Base-by-base conservation (phyloP, 2,888 invertebrate genomes). In the Flexamia atlantica region DNA sequence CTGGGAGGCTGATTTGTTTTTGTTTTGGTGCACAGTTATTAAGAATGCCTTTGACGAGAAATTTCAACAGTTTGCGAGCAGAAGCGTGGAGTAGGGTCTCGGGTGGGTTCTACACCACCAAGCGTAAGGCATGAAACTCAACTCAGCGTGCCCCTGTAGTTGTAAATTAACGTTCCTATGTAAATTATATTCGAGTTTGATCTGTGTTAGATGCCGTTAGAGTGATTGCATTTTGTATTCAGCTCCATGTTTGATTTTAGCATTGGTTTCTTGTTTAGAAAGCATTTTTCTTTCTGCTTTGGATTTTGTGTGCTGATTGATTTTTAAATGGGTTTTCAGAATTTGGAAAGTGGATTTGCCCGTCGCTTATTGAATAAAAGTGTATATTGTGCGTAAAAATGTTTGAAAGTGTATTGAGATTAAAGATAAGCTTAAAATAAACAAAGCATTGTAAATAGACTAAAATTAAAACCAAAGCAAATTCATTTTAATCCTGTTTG, bases 61-160 rank as follows among this genome's bases (percentile, higher is more conserved):
- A 25, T 57, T 79, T 79, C 53, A 79, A 79, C 79, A 79, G 79
- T 79, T 79, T 79, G 14, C 79, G 79, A 32, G 79, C 57, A 4
- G 79, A 79, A 50, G 79, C 79, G 12, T 79, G 79, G 79, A 53
- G 57, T 57, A 79, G 57, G 50, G 79, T 79, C 3, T 50, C 79
- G 20, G 79, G 79, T 79, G 79, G 79, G 32, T 79, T 79, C 79
- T 32, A 28, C 14, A 28, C 79, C 79, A 79, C 79, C 79, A 79
- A 79, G 79, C 79, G 79, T 79, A 79, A 79, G 79, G 79, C 79
- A 79, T 76, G 74, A 3, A 72, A 40, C 23, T 42, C 72, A 36
- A 42, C 9, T 36, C 25, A 53, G 79, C 7, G 57, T 79, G 79
- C 5, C 79, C 79, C 79, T 5, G 57, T 57, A 53, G 32, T 32